Evolutionary conservation across 2,888 invertebrate genomes (phyloP).

Genomic region (Caenorhabditis sp.): DNA sequence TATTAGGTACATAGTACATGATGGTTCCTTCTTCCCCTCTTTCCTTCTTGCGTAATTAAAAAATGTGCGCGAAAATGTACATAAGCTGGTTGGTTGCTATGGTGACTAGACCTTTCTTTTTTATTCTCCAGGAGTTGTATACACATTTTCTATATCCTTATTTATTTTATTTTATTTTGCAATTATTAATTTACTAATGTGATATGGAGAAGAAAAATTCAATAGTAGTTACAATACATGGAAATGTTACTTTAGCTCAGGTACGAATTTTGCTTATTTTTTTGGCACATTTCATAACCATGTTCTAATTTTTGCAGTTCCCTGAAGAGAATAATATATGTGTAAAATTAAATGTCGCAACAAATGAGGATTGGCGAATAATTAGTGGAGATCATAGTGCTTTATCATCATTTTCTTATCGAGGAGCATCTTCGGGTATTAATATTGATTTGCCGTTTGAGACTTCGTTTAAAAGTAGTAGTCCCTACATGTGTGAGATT

Average conservation of each 20-base stretch:
- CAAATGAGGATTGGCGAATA: slow-evolving; percentile 17
- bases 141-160: not conserved
- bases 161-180: too few species aligned
- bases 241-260: not conserved
- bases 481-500: slow-evolving; percentile 25
- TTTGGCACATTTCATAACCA: too few species aligned
- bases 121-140: not conserved
- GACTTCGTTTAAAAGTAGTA: slow-evolving; percentile 2
- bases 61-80: not conserved
- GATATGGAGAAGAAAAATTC: slow-evolving; percentile 5
- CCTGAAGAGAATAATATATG: slow-evolving; percentile 25
- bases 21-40: not conserved
- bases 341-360: slow-evolving; percentile 7
- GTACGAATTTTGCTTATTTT: not conserved
- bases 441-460: slow-evolving; percentile 31
- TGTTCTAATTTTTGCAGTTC: slow-evolving; percentile 19
- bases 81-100: not conserved
- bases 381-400: slow-evolving; percentile 10
- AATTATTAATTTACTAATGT: not conserved
- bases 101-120: not conserved
- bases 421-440: slow-evolving; percentile 12
- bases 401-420: slow-evolving; percentile 19
- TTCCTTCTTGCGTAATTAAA: not conserved
- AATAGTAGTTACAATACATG: slow-evolving; percentile 4
- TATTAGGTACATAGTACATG: too few species aligned